Evolutionary conservation across 2,797 vertebrate genomes (phyloP), one percentile per base, ranked within the genome.

Genomic region (Coracias cyanogaster): DNA sequence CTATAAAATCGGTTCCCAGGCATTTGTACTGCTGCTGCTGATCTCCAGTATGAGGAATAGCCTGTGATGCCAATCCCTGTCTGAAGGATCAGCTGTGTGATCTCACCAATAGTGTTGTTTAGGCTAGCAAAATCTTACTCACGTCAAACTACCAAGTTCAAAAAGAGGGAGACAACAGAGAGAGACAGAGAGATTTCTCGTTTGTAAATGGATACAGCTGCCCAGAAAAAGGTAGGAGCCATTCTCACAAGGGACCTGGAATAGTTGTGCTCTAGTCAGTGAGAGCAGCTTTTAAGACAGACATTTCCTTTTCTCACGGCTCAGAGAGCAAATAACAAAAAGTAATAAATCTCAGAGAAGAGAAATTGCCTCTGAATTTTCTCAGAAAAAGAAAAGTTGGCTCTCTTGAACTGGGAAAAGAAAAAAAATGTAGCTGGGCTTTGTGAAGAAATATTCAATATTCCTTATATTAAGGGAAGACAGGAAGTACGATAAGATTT

Each of bases 341-440:
- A 80, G 58, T 92, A 96, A 91, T 74, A 86, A 96, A 92, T 95
- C 95, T 97, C 88, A 95, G 95, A 95, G 90, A 96, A 96, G 41
- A 97, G 54, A 96, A 96, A 96, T 97, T 97, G 97, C 96, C 96
- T 97, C 97, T 97, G 97, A 96, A 94, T 98, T 97, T 97, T 97
- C 84, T 96, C 86, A 96, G 93, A 96, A 97, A 92, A 93, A 89
- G 92, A 89, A 92, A 91, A 86, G 64, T 70, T 72, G 70, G 8
- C 66, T 94, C 35, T 92, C 88, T 79, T 89, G 87, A 94, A 95
- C 72, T 95, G 70, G 80, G 91, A 92, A 86, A 82, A n/a, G n/a
- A 24, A 21, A 33, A 84, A 24, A 21, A 33, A 84, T 85, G 26
- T 89, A 82, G 48, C 13, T 52, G 74, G 82, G 83, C 92, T 96